Evolutionary conservation across 2,113 vertebrate genomes (phyloP).

Genomic region (Sinocyclocheilus anophthalmus): DNA sequence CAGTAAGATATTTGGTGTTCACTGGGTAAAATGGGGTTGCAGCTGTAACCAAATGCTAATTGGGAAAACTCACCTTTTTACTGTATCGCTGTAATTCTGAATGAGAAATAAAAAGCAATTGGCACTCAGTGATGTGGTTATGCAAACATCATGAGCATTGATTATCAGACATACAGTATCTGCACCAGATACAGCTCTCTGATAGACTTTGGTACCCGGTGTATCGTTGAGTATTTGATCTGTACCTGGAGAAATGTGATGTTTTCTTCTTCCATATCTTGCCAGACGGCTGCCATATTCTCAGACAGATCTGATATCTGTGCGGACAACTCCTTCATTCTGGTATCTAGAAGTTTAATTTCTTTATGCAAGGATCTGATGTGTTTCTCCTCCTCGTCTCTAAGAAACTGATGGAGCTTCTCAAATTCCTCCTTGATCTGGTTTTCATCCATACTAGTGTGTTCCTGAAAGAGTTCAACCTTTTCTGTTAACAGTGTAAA

Average conservation of each 20-base stretch:
- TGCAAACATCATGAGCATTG: not conserved
- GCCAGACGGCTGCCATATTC: constrained; percentile 9
- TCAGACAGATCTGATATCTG: constrained; percentile 31
- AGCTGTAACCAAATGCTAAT: constrained; percentile 7
- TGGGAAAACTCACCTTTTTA: not conserved
- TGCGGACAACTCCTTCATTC: not conserved
- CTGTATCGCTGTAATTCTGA: not conserved
- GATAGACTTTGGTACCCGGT: not conserved
- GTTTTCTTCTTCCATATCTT: constrained; percentile 32
- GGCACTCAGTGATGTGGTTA: not conserved
- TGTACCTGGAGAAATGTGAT: constrained; percentile 46
- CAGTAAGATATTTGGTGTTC: not conserved
- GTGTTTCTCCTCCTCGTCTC: constrained; percentile 38
- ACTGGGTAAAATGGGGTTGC: not conserved
- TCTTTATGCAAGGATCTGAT: constrained; percentile 26
- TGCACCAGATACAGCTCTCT: not conserved
- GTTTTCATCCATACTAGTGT: constrained; percentile 4
- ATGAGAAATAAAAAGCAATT: not conserved
- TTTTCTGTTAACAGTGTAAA: not conserved
- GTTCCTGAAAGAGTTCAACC: constrained; percentile 28
- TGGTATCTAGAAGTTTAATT: not conserved
- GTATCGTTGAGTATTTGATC: not conserved
- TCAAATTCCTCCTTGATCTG: constrained; percentile 46
- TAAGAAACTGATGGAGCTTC: constrained; percentile 42
- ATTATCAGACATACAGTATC: not conserved